These are phyloP conservation scores for Hirundichthys speculiger DNA, from an alignment of 2,113 vertebrate genomes.

Conservation along the genomic window DNA sequence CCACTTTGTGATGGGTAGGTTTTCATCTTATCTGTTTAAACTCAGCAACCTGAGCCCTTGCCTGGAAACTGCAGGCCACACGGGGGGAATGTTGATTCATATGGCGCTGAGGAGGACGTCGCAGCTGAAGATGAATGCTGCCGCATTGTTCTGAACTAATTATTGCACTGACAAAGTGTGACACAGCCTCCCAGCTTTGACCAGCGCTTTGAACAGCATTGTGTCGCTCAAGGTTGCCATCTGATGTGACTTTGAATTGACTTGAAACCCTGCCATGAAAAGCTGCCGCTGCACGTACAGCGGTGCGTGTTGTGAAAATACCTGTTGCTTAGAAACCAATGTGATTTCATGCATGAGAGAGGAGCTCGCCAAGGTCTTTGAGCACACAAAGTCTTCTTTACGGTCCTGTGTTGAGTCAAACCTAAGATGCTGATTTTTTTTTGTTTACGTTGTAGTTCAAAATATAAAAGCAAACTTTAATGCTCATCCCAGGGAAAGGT, in stretches of 20 bases:
- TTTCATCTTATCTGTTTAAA: constrained; percentile 48
- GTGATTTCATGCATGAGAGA: constrained; percentile 56
- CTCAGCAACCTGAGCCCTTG: constrained; percentile 36
- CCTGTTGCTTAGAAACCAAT: constrained; percentile 84
- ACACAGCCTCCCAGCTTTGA: constrained; percentile 33
- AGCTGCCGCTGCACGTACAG: constrained; percentile 61
- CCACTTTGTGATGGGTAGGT: constrained; percentile 1
- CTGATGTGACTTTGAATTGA: constrained; percentile 64
- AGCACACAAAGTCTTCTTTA: constrained; percentile 34
- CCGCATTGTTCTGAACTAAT: constrained; percentile 72
- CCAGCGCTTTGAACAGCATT: constrained; percentile 52
- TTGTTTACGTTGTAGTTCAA: not conserved
- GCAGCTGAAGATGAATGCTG: constrained; percentile 66
- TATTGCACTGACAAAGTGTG: constrained; percentile 63
- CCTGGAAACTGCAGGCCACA: constrained; percentile 52
- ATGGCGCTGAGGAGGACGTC: constrained; percentile 46
- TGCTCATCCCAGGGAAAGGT: too few species aligned
- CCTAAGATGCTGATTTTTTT: not conserved
- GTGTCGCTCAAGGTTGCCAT: constrained; percentile 72
- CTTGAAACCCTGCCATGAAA: constrained; percentile 69
- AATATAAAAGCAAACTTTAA: not conserved
- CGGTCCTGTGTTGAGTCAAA: not conserved
- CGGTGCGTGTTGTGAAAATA: constrained; percentile 69
- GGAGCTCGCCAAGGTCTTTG: constrained; percentile 67
- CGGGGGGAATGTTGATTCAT: constrained; percentile 65